phyloP scores from a whole-genome alignment of 2,113 vertebrate genomes.

The Ceyx melanurus region DNA sequence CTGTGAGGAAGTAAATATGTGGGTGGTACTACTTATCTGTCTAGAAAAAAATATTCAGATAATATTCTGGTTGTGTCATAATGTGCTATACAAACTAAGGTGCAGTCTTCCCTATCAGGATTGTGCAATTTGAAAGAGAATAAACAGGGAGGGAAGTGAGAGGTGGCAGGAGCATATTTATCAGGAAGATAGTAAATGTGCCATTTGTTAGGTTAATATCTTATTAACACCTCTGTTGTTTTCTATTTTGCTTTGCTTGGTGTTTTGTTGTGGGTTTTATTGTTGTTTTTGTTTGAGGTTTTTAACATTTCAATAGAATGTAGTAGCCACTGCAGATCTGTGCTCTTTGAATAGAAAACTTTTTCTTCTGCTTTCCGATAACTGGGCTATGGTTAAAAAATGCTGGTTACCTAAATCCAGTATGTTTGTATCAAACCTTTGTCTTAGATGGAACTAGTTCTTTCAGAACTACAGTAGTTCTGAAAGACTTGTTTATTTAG shows the following conservation, averaged over 20 bases:
- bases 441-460: neutral
- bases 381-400: neutral
- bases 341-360: neutral
- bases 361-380: neutral
- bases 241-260: neutral
- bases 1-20: neutral
- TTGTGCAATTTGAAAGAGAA: neutral
- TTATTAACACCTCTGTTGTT: neutral
- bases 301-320: neutral
- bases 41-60: constrained; percentile 21
- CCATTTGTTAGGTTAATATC: neutral
- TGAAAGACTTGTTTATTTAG: neutral
- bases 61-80: neutral
- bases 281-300: neutral
- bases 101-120: neutral
- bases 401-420: neutral
- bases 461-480: neutral
- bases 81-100: neutral
- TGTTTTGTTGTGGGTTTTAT: neutral
- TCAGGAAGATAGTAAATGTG: neutral
- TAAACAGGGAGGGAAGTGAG: constrained; percentile 24
- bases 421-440: neutral
- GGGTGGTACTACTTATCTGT: neutral
- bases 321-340: neutral
- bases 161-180: neutral